phyloP scores from a whole-genome alignment of 2,113 vertebrate species.

The Halichoerus grypus region DNA sequence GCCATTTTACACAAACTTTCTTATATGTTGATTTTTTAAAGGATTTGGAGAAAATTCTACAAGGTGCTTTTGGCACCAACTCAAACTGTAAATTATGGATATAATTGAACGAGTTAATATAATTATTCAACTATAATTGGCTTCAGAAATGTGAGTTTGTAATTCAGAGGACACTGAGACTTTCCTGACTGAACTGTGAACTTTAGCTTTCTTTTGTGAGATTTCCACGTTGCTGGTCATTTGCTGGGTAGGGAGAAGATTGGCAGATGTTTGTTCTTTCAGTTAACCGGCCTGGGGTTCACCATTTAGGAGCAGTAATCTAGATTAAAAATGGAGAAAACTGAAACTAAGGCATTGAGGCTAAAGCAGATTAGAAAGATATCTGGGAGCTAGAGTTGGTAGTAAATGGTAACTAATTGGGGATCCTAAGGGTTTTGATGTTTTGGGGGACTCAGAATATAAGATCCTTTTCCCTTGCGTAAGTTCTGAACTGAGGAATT shows the following conservation, averaged over 20 bases:
- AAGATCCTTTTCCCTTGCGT: neutral
- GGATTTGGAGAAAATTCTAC: slow-evolving; percentile 40
- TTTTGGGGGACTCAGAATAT: neutral
- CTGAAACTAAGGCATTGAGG: neutral
- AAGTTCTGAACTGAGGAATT: neutral
- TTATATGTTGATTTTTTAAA: slow-evolving; percentile 31
- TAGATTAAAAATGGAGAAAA: slow-evolving; percentile 56
- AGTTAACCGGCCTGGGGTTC: neutral
- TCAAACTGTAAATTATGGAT: slow-evolving; percentile 33
- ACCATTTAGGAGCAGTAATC: neutral
- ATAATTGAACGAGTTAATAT: slow-evolving; percentile 44
- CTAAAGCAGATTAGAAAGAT: neutral
- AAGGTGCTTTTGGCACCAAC: neutral
- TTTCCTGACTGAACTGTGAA: slow-evolving; percentile 31
- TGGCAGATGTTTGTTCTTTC: neutral
- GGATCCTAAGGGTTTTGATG: neutral
- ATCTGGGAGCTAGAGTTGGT: neutral
- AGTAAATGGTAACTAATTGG: slow-evolving; percentile 18
- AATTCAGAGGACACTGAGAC: slow-evolving; percentile 32
- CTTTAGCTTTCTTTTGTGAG: slow-evolving; percentile 8
- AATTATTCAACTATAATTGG: slow-evolving; percentile 13
- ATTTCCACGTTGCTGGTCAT: neutral
- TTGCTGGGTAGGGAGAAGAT: slow-evolving; percentile 23
- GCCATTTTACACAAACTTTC: neutral
- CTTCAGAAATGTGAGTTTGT: slow-evolving; percentile 14